Base-by-base conservation (phyloP, 2,797 vertebrate genomes). In the Yasuhikotakia modesta region DNA sequence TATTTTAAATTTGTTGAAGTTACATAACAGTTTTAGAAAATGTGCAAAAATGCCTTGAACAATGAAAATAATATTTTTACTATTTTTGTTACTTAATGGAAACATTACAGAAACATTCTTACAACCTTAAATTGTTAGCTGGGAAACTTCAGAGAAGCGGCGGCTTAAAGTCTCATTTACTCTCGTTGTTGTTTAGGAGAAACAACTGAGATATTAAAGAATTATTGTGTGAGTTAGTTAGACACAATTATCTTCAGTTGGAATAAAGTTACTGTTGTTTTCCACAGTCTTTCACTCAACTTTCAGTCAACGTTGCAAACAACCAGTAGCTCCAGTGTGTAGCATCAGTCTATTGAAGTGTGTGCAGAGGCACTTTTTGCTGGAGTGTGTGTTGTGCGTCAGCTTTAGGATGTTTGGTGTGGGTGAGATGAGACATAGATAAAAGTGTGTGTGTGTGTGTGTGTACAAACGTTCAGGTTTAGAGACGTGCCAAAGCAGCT, bases 401-500 rank as follows among this genome's bases (percentile, higher is more conserved):
- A 11, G 57, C 27, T 66, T 17, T 32, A 14, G 50, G 73, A 21
- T 73, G 70, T 81, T 71, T 70, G 72, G 77, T 55, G 55, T 53
- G 35, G 77, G 60, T 13, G 46, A 71, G 73, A 67, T 50, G 70
- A 82, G 74, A 76, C 22, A 24, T 79, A 82, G 76, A 81, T 81
- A 66, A 83, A 82, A 82, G 72, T 35, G 58, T 78, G 60, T 64
- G 79, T 75, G 65, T 77, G 19, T 76, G 60, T 75, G 30, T 32
- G 67, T 71, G 55, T 80, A 22, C 79, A 65, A 76, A 70, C 30
- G 65, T 71, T 61, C 72, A 67, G 70, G 63, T 73, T 74, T 43
- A 57, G 67, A 70, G 73, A 82, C 55, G 64, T 79, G 78, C 77
- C 73, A 80, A 69, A 78, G 78, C 83, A 82, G 78, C 74, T 82